Conservation (phyloP, 2,888 invertebrate species). For the Cephus sareptanus region DNA sequence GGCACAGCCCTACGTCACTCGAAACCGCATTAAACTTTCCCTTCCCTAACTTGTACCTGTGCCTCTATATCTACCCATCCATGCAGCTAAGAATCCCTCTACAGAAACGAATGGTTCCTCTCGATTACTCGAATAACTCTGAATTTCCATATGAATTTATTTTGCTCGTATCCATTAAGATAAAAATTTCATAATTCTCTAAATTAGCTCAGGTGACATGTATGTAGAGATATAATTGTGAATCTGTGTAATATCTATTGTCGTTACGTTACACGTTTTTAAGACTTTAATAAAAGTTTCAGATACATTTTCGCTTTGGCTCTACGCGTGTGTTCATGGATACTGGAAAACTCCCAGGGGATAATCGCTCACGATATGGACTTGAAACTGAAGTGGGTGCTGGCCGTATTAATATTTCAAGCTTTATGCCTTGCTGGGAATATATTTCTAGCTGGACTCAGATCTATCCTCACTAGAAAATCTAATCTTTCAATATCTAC, state of each 20-base stretch:
- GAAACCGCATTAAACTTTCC: neutral
- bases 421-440: neutral
- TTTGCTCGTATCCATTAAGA: neutral
- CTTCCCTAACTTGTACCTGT: neutral
- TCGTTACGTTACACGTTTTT: neutral
- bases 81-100: neutral
- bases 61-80: neutral
- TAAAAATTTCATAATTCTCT: neutral
- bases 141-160: neutral
- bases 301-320: neutral
- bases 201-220: neutral
- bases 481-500: neutral
- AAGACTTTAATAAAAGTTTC: neutral
- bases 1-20: neutral
- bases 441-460: neutral
- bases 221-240: neutral
- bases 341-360: neutral
- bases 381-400: neutral
- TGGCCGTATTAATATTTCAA: neutral
- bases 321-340: neutral
- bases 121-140: neutral
- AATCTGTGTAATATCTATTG: neutral
- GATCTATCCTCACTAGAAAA: neutral
- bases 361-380: neutral
- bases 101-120: neutral